Evolutionary conservation across 2,888 invertebrate genomes (phyloP).

Genomic region (Smittia sp.): DNA sequence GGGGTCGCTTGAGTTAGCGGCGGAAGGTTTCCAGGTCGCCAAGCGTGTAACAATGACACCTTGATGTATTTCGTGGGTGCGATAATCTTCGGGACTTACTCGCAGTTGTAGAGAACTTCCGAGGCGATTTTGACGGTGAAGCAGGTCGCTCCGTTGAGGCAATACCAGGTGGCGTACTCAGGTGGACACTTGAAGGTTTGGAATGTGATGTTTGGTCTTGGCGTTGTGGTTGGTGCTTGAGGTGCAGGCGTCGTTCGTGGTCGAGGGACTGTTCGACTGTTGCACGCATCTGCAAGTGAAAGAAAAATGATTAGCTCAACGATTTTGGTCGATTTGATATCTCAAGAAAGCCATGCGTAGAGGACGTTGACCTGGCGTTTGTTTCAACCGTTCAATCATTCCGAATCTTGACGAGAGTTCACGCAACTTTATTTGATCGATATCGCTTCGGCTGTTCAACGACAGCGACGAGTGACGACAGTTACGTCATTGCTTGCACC

Average conservation of each 20-base stretch:
- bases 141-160: slow-evolving; percentile 91
- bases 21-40: background rate
- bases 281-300: slow-evolving; percentile 48
- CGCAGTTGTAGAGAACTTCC: slow-evolving; percentile 90
- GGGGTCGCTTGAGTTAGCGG: background rate
- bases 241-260: slow-evolving; percentile 67
- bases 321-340: background rate
- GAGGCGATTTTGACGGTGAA: slow-evolving; percentile 92
- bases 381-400: background rate
- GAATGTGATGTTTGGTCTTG: slow-evolving; percentile 92
- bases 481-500: background rate
- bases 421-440: background rate
- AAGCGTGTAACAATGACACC: background rate
- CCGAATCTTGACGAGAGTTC: background rate
- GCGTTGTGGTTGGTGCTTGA: slow-evolving; percentile 70
- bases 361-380: background rate
- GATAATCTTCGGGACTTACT: slow-evolving; percentile 52
- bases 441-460: background rate
- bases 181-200: slow-evolving; percentile 90
- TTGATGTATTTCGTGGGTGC: background rate
- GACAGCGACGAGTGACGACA: background rate
- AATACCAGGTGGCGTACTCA: slow-evolving; percentile 91
- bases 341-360: background rate
- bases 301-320: background rate
- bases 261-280: slow-evolving; percentile 52